A percentile compares a stretch with the other conserved stretches of the same genome.
These are phyloP conservation scores for Lophius americanus DNA, from an alignment of 2,797 vertebrate genomes.

Conservation along the genomic window DNA sequence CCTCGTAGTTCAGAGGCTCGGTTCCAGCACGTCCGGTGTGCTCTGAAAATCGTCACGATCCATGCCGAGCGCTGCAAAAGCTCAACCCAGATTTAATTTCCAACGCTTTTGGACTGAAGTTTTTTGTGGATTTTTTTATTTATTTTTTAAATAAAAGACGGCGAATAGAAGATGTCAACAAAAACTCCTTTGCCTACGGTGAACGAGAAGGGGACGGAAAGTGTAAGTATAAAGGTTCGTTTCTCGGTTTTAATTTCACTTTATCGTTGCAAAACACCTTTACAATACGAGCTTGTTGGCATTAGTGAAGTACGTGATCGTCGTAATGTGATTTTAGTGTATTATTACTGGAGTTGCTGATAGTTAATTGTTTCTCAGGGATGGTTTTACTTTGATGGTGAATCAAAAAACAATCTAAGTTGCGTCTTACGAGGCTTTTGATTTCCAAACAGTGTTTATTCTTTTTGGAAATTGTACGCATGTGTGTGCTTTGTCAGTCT, in stretches of 20 bases:
- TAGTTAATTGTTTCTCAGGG: constrained; percentile 27
- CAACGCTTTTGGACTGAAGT: constrained; percentile 16
- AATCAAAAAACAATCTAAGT: constrained; percentile 60
- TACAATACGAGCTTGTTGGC: no score
- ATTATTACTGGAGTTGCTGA: not conserved
- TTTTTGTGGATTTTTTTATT: constrained; percentile 38
- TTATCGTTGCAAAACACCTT: not conserved
- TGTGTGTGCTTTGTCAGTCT: not conserved
- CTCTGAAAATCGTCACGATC: constrained; percentile 61
- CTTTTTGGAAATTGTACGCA: not conserved
- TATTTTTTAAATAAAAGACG: constrained; percentile 31
- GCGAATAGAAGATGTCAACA: constrained; percentile 88
- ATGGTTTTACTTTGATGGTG: constrained; percentile 27
- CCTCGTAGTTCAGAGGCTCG: constrained; percentile 37
- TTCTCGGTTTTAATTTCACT: not conserved
- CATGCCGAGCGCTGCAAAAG: constrained; percentile 63
- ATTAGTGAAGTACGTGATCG: no score
- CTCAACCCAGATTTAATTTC: constrained; percentile 20
- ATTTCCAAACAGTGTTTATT: not conserved
- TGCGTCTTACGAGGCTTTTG: constrained; percentile 33
- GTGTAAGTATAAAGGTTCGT: constrained; percentile 84
- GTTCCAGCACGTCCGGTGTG: constrained; percentile 63
- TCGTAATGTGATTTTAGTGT: not conserved
- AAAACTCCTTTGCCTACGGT: constrained; percentile 94
- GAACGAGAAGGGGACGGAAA: constrained; percentile 93